phyloP scores from a whole-genome alignment of 1,140 invertebrate species.

The Drosophila novamexicana region DNA sequence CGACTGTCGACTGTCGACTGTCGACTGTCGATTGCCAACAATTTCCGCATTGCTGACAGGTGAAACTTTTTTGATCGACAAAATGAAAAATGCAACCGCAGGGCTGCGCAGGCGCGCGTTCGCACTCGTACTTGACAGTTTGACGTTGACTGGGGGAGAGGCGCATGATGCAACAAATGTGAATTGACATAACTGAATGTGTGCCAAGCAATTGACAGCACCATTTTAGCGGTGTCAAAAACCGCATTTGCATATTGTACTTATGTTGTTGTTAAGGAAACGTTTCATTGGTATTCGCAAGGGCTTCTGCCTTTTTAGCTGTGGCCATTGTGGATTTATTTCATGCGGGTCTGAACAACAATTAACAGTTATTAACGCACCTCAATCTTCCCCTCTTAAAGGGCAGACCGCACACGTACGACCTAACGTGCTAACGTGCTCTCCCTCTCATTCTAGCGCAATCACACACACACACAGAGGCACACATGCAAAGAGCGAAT shows the following conservation, averaged over 20 bases:
- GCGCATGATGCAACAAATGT: conserved; percentile 43
- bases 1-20: conserved; percentile 10
- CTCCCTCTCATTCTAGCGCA: conserved; percentile 29
- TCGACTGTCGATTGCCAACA: conserved; percentile 9
- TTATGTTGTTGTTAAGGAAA: conserved; percentile 6
- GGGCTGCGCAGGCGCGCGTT: conserved; percentile 37
- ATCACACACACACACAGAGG: neutral
- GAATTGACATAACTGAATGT: conserved; percentile 45
- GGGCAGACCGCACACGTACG: conserved; percentile 47
- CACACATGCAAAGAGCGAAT: conserved; percentile 13
- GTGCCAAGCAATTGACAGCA: conserved; percentile 54
- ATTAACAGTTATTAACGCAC: conserved; percentile 23
- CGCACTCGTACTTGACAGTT: conserved; percentile 17
- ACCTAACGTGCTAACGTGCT: conserved; percentile 29
- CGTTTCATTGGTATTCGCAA: conserved; percentile 26
- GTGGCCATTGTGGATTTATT: neutral
- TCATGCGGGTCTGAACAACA: conserved; percentile 19
- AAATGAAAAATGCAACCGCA: conserved; percentile 31
- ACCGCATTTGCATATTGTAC: conserved; percentile 32
- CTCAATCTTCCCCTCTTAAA: conserved; percentile 28
- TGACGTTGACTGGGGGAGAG: conserved; percentile 17
- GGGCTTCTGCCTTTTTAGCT: conserved; percentile 12
- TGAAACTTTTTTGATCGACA: conserved; percentile 39
- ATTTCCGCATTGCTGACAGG: conserved; percentile 49
- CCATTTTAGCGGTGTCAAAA: conserved; percentile 13